Base-by-base conservation (phyloP, 2,113 vertebrate species). In the Eleginops maclovinus region DNA sequence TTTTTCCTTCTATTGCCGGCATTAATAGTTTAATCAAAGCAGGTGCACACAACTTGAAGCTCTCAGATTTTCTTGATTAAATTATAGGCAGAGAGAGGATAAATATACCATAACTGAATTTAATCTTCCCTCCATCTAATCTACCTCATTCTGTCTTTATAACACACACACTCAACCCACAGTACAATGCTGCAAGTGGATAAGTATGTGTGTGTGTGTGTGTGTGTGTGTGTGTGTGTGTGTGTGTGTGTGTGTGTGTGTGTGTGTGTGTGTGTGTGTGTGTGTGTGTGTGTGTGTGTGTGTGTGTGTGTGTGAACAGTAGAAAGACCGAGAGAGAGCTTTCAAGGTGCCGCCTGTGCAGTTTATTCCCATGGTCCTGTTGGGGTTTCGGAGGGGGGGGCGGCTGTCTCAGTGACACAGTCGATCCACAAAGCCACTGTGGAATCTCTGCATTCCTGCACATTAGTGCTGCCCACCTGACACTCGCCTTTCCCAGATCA, bases 391-490 rank as follows among this genome's bases (percentile, higher is more conserved):
- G 59, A 31, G 81, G 44, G 4, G n/a, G 11, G 87, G 68, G 47
- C 1, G 68, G 68, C 76, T 82, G 84, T 88, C 70, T 88, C 87
- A 74, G 87, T 92, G 92, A 91, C 92, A 93, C 73, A 53, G 81
- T 64, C 81, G 41, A 87, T 90, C 86, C 88, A 92, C 92, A 94
- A 94, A 93, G 93, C 93, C 89, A 93, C 90, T 85, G 84, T 92
- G 90, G 93, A 94, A 92, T 94, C 92, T 93, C 69, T 88, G 87
- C 87, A 94, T 94, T 94, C 92, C 91, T 88, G 79, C 88, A 92
- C 90, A 94, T 94, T 94, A 94, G 93, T 94, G 92, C 93, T 90
- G 91, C 91, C 89, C 85, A 93, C 93, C 91, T 93, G 89, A 92
- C 85, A 82, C 87, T 82, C 54, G 82, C 82, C 77, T 88, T 93